Evolutionary conservation across 53 echinoderm and acorn worm species (phyloP), one percentile per base, ranked within the genome.

Genomic region (Echinometra lucunter): DNA sequence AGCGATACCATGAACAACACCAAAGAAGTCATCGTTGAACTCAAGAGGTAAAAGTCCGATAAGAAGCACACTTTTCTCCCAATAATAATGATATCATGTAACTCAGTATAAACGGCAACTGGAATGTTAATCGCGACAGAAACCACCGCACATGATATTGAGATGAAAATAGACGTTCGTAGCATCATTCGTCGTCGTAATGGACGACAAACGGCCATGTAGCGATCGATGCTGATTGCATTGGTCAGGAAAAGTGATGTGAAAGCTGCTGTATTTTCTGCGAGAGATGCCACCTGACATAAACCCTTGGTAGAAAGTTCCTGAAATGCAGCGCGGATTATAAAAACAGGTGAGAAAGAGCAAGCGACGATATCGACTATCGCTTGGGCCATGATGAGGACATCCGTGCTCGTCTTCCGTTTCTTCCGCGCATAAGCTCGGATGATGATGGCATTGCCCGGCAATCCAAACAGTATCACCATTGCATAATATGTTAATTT

Each of bases 391-490:
- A 92, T 55, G 81, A 92, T 78, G 0, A 92, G 81, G 81, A 92
- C 45, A 74, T 92, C 93, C 17, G 93, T 92, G 93, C 93, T 92
- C 53, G 57, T 78, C 80, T 45, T 74, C 40, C 80, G 49, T 78
- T 80, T 92, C 40, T 92, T 92, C 80, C 58, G 47, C 9, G 93
- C 93, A 25, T 92, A 92, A 35, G 80, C 44, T 27, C 32, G 35
- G 35, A 92, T 25, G 55, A 92, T 92, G 53, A 78, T 25, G 35
- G 38, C 34, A 49, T 92, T 92, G 17, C 93, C 93, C 11, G 93
- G 93, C 16, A 78, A 8, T 28, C 93, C 81, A 1, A 92, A 18
- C 0, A 78, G 19, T 5, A 92, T 7, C 35, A 81, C 23, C 23
- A 37, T 37, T 27, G 25, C 12, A 27, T 85, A 85, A 49, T 47